These are phyloP conservation scores for Dasysyrphus tricinctus DNA, from an alignment of 2,888 invertebrate species.

Conservation along the genomic window DNA sequence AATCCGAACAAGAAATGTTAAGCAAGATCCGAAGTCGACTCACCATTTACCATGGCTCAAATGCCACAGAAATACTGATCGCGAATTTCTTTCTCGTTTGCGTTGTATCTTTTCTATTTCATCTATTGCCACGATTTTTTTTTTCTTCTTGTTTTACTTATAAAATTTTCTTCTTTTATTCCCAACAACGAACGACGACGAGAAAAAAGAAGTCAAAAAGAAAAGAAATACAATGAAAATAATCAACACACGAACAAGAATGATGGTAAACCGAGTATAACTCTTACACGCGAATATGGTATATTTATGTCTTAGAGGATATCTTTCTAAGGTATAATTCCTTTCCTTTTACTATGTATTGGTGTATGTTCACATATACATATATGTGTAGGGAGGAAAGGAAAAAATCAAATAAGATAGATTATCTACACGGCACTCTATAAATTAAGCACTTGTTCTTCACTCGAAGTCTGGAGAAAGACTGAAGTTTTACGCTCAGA, in stretches of 20 bases:
- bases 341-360: conserved; percentile 71
- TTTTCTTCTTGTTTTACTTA: conserved; percentile 22
- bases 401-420: conserved; percentile 64
- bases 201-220: conserved; percentile 17
- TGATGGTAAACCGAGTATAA: conserved; percentile 38
- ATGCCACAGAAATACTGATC: conserved; percentile 79
- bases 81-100: conserved; percentile 74
- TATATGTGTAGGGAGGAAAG: conserved; percentile 38
- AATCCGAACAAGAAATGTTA: conserved; percentile 62
- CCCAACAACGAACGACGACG: conserved; percentile 46
- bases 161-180: conserved; percentile 53
- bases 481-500: conserved; percentile 80
- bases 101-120: conserved; percentile 73
- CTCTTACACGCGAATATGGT: conserved; percentile 45
- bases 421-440: conserved; percentile 77
- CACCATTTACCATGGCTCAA: conserved; percentile 82
- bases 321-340: conserved; percentile 71
- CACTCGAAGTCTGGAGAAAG: conserved; percentile 83
- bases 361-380: conserved; percentile 48
- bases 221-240: conserved; percentile 34
- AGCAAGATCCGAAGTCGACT: conserved; percentile 77
- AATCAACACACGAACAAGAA: conserved; percentile 27
- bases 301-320: conserved; percentile 70
- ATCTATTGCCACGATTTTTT: conserved; percentile 75
- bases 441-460: conserved; percentile 79